These are phyloP conservation scores for Galbula dea DNA, from an alignment of 2,113 vertebrate genomes.

Conservation along the genomic window DNA sequence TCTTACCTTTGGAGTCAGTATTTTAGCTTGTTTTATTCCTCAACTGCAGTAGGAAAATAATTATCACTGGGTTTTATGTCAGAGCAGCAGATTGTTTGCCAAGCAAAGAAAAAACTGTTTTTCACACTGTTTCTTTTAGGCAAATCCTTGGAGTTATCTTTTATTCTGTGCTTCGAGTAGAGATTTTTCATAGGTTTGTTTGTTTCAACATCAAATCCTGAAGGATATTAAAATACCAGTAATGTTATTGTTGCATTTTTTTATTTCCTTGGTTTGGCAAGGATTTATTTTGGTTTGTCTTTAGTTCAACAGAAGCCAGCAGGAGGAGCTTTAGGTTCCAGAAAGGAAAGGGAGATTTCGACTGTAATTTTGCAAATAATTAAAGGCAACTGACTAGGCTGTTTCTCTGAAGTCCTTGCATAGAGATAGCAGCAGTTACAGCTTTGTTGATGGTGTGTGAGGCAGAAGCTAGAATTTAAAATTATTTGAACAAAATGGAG, in stretches of 20 bases:
- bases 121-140: background rate
- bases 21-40: background rate
- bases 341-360: background rate
- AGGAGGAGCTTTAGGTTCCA: slow-evolving; percentile 38
- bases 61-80: background rate
- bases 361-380: background rate
- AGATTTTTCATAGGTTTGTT: background rate
- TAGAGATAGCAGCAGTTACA: background rate
- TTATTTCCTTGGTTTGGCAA: background rate
- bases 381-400: background rate
- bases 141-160: background rate
- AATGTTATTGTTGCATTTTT: background rate
- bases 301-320: background rate
- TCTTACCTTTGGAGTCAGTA: background rate
- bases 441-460: background rate
- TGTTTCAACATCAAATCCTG: background rate
- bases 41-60: background rate
- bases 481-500: background rate
- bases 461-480: background rate
- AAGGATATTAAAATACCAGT: background rate
- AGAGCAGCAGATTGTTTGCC: background rate
- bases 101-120: background rate
- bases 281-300: background rate
- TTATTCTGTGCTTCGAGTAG: background rate
- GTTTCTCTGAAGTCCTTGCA: background rate